Base-by-base conservation (phyloP, 2,797 vertebrate genomes). In the Amblyopsis hoosieri region DNA sequence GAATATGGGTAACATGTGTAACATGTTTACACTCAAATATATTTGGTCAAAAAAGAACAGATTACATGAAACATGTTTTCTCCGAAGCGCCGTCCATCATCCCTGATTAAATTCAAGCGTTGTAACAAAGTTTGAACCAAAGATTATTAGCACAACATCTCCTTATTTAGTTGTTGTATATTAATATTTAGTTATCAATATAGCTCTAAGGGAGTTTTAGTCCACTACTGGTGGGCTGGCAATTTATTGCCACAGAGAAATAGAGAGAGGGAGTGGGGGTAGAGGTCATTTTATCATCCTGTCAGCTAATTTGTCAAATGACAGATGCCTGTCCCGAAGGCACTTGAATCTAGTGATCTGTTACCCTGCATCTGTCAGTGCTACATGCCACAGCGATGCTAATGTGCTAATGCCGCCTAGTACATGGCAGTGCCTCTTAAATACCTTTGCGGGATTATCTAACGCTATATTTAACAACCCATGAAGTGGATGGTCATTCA, bases 281-380 rank as follows among this genome's bases (percentile, higher is more conserved):
- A 23, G n/a, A 62, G 52, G 29, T 49, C 50, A 31, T 14, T 17
- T 47, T 58, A 51, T 76, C 74, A 54, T 53, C 75, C 46, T 72
- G 47, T 42, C 3, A 73, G 74, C 74, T 70, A 60, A 66, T 67
- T 79, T 67, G 56, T 29, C 67, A 65, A 83, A 69, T 87, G 86
- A 89, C 82, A 87, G 78, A 81, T 29, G 45, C 62, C 81, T 84
- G 79, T 85, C 76, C 68, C 69, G 76, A 82, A 75, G 78, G 62
- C 69, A 81, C 84, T 88, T 83, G 66, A 84, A 71, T 70, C 69
- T 33, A 64, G 33, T 23, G 50, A 81, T 67, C 61, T 82, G 78
- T 87, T 89, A 84, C 79, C 77, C 60, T 79, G 85, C 62, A 75
- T 83, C 80, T 86, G 86, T 86, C 87, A 89, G 72, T 71, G 57